Conservation (phyloP, 2,888 invertebrate genomes). For the Lycocerus yunnanus region DNA sequence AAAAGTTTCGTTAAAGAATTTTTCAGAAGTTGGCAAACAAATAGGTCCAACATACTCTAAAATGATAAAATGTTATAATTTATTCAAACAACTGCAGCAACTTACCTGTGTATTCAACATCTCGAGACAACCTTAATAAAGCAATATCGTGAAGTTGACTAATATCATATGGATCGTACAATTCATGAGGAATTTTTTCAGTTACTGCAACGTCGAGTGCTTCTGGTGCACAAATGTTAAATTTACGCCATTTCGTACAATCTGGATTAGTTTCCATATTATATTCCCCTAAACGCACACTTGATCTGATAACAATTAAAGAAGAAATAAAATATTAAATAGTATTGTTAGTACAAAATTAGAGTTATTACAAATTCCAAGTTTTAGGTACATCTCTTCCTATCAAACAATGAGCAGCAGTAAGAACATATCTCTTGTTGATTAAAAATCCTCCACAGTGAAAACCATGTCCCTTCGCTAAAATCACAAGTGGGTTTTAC, state of each 20-base stretch:
- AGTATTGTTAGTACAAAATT: background rate
- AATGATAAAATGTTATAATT: slow-evolving; percentile 33
- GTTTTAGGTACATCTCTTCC: slow-evolving; percentile 64
- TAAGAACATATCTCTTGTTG: slow-evolving; percentile 68
- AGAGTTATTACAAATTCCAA: slow-evolving; percentile 66
- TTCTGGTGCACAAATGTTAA: slow-evolving; percentile 61
- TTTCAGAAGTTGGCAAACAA: slow-evolving; percentile 59
- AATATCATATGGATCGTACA: slow-evolving; percentile 62
- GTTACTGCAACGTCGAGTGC: slow-evolving; percentile 67
- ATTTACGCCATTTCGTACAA: slow-evolving; percentile 58
- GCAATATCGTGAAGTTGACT: slow-evolving; percentile 76
- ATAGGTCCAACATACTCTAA: slow-evolving; percentile 64
- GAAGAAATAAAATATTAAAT: background rate
- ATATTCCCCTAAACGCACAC: slow-evolving; percentile 72
- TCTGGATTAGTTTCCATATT: slow-evolving; percentile 61
- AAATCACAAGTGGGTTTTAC: slow-evolving; percentile 27
- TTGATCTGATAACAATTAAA: slow-evolving; percentile 52
- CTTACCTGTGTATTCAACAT: slow-evolving; percentile 63
- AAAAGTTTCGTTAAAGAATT: slow-evolving; percentile 49
- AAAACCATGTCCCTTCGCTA: slow-evolving; percentile 64
- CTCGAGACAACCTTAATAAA: slow-evolving; percentile 63
- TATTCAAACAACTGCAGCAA: too few species aligned
- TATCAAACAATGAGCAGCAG: slow-evolving; percentile 76
- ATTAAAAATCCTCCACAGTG: slow-evolving; percentile 77
- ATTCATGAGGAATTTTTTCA: slow-evolving; percentile 67